These are phyloP conservation scores for Silurus aristotelis DNA, from an alignment of 2,797 vertebrate species.

Conservation along the genomic window DNA sequence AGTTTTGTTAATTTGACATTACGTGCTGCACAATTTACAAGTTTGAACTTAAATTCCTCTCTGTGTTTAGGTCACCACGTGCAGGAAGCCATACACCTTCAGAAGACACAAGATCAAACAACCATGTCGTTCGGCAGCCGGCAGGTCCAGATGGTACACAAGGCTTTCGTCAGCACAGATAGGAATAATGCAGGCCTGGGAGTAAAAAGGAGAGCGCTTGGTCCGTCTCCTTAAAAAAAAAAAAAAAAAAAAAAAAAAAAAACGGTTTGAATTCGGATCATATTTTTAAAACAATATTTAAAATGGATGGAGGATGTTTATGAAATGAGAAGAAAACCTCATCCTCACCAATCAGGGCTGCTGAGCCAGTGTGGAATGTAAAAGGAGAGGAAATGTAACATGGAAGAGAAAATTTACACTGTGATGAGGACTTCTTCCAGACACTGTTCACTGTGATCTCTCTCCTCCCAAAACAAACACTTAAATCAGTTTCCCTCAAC, in stretches of 20 bases:
- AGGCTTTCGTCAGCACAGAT: slow-evolving; percentile 96
- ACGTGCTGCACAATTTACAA: background rate
- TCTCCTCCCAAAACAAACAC: slow-evolving; percentile 56
- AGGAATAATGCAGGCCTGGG: slow-evolving; percentile 65
- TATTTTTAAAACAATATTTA: slow-evolving; percentile 58
- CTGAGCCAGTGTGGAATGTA: slow-evolving; percentile 49
- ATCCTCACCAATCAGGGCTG: slow-evolving; percentile 44
- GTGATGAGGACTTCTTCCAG: slow-evolving; percentile 76
- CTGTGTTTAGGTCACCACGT: slow-evolving; percentile 67
- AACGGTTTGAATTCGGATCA: slow-evolving; percentile 34
- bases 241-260: background rate
- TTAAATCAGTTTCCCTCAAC: slow-evolving; percentile 50
- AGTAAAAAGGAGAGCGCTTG: slow-evolving; percentile 36
- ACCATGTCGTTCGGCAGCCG: slow-evolving; percentile 88
- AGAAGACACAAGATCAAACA: slow-evolving; percentile 86
- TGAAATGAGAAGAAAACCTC: slow-evolving; percentile 38
- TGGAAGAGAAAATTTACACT: slow-evolving; percentile 71
- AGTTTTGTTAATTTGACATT: background rate
- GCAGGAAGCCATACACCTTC: slow-evolving; percentile 73
- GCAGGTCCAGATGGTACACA: slow-evolving; percentile 90
- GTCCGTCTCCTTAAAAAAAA: slow-evolving; percentile 18
- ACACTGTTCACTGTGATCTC: slow-evolving; percentile 89
- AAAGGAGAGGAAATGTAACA: slow-evolving; percentile 49
- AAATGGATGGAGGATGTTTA: slow-evolving; percentile 35
- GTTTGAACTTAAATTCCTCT: background rate